Evolutionary conservation across 1,140 invertebrate species (phyloP).

Genomic region (Panulirus ornatus): DNA sequence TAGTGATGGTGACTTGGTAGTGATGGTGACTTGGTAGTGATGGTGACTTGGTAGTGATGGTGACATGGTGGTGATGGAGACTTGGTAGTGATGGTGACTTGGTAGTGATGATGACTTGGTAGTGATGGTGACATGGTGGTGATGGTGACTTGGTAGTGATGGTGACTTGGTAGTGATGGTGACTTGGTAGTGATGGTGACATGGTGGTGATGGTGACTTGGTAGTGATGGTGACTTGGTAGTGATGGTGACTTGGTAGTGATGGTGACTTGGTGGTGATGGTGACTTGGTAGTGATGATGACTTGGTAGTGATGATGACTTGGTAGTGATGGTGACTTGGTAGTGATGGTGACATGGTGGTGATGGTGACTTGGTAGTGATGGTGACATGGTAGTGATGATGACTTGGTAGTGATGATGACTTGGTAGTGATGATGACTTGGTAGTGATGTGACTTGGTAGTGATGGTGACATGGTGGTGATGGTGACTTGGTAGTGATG

Average conservation of each 20-base stretch:
- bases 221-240: not conserved
- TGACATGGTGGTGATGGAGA: not conserved
- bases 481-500: not conserved
- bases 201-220: not conserved
- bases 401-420: not conserved
- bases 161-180: not conserved
- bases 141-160: constrained; percentile 1
- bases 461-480: not conserved
- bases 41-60: not conserved
- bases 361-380: no score
- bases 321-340: no score
- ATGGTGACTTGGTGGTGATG: not conserved
- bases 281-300: not conserved
- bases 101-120: not conserved
- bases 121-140: not conserved
- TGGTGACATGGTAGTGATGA: no score
- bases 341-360: no score
- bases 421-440: not conserved
- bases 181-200: not conserved
- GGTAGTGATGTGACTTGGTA: not conserved
- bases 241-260: not conserved
- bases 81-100: not conserved
- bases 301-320: not conserved
- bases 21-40: not conserved
- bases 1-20: not conserved